Evolutionary conservation across 1,140 invertebrate genomes (phyloP).

Genomic region (Aphelenchoides besseyi): DNA sequence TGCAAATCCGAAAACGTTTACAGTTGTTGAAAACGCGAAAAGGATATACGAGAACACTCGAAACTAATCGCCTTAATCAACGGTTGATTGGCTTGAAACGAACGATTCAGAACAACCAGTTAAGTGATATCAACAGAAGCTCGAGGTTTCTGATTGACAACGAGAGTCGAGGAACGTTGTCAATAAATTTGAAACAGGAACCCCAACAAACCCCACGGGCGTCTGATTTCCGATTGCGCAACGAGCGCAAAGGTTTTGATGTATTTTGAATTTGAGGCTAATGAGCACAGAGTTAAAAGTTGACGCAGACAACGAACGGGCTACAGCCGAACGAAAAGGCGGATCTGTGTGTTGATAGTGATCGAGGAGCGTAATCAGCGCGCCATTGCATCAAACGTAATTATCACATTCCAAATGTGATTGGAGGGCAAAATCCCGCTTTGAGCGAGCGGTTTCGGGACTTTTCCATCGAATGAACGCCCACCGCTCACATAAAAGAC

Average conservation of each 20-base stretch:
- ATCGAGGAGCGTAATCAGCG: neutral
- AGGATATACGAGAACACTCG: no score
- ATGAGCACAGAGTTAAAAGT: neutral
- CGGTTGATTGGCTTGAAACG: no score
- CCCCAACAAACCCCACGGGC: neutral
- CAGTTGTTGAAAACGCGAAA: no score
- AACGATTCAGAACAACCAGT: neutral
- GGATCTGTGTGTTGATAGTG: neutral
- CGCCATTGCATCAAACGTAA: neutral
- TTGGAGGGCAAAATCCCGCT: neutral
- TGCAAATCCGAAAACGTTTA: neutral
- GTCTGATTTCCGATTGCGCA: neutral
- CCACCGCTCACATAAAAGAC: neutral
- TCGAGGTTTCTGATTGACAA: no score
- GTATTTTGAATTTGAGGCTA: slow-evolving; percentile 3
- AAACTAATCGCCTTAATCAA: no score
- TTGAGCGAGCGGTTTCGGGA: neutral
- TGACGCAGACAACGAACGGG: neutral
- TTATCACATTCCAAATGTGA: neutral
- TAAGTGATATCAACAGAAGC: no score
- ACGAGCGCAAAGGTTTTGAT: neutral
- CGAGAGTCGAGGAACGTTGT: neutral
- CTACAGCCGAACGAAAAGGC: no score
- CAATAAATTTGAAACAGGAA: neutral
- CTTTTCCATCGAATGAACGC: neutral